These are phyloP conservation scores for Campylomormyrus numenius DNA, from an alignment of 2,113 vertebrate species.

Conservation along the genomic window DNA sequence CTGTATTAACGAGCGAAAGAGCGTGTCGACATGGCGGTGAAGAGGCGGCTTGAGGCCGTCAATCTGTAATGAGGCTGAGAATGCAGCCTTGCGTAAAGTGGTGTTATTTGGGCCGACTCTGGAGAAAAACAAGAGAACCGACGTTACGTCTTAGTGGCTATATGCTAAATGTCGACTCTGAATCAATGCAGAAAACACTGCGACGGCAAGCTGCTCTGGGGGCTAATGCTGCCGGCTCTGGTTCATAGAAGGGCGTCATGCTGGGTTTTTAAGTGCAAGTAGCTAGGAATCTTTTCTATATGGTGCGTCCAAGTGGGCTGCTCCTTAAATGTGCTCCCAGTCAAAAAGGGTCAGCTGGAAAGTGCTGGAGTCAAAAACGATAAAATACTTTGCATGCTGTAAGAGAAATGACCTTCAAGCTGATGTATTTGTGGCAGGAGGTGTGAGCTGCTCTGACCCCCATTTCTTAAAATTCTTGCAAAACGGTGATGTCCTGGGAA, in stretches of 20 bases:
- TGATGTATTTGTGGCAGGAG: not conserved
- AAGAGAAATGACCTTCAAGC: not conserved
- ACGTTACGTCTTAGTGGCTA: not conserved
- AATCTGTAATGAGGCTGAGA: not conserved
- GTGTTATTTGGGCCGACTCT: not conserved
- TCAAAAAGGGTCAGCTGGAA: not conserved
- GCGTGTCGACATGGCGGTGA: not conserved
- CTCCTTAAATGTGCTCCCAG: not conserved
- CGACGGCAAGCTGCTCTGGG: not conserved
- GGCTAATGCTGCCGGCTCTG: not conserved
- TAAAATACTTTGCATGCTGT: not conserved
- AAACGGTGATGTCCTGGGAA: not conserved
- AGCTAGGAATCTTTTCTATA: not conserved
- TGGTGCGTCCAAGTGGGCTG: not conserved
- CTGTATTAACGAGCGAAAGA: constrained; percentile 12
- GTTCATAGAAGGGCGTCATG: not conserved
- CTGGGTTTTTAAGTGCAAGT: not conserved
- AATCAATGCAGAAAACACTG: not conserved
- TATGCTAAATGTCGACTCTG: not conserved
- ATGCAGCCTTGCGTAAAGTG: not conserved
- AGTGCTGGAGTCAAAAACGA: not conserved
- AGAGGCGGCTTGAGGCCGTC: not conserved
- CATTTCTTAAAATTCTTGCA: not conserved
- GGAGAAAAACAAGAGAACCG: not conserved
- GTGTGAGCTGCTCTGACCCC: not conserved